phyloP scores from a whole-genome alignment of 2,888 invertebrate species.

The Sarcophaga caerulescens region DNA sequence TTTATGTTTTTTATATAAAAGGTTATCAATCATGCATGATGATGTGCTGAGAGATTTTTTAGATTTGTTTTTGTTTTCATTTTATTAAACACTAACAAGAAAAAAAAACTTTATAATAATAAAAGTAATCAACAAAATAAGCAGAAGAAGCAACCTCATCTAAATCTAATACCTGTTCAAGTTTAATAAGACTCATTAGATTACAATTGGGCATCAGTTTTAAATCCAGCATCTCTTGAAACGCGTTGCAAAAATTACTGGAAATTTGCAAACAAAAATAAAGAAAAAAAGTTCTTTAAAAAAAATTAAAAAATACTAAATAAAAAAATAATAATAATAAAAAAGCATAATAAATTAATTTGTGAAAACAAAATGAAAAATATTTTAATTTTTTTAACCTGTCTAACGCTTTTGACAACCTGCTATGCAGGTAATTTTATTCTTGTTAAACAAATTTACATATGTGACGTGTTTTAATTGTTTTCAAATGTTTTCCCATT shows the following conservation, averaged over 20 bases:
- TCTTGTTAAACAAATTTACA: constrained; percentile 18
- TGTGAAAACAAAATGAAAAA: constrained; percentile 45
- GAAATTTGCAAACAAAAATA: not conserved
- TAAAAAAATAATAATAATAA: not conserved
- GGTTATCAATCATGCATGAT: constrained; percentile 57
- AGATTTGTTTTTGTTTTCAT: constrained; percentile 1
- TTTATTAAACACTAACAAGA: constrained; percentile 4
- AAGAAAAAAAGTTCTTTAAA: not conserved
- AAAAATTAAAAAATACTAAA: not conserved
- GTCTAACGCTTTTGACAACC: constrained; percentile 51
- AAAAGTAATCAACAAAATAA: not conserved
- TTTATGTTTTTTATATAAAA: constrained; percentile 50
- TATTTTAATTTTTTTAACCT: constrained; percentile 52
- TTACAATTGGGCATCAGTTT: constrained; percentile 41
- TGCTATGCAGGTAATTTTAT: constrained; percentile 60
- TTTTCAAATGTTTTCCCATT: not conserved
- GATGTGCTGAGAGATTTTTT: not conserved
- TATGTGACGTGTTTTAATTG: constrained; percentile 6
- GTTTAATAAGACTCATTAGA: constrained; percentile 42
- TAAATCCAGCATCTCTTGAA: constrained; percentile 34
- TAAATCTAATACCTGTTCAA: constrained; percentile 52
- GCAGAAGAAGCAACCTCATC: not conserved
- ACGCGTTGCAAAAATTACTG: not conserved
- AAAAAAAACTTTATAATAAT: constrained; percentile 1
- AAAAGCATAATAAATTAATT: not conserved